Percentiles rank a stretch among this genome's conserved stretches.
Conservation (phyloP, 2,797 vertebrate genomes). For the Limnodromus scolopaceus region DNA sequence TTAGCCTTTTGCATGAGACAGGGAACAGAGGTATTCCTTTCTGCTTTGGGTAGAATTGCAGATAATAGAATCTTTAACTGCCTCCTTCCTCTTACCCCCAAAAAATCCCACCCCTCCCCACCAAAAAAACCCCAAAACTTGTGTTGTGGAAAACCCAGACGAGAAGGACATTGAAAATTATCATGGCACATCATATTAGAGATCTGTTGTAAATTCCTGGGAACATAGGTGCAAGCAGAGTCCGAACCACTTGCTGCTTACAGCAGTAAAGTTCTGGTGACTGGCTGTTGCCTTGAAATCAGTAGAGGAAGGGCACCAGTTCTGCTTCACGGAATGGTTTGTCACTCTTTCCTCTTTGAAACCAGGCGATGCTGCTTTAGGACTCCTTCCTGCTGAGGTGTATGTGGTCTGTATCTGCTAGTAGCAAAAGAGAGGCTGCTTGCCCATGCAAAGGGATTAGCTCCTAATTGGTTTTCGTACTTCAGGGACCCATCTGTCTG, state of each 20-base stretch:
- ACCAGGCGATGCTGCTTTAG: neutral
- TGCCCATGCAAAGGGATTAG: neutral
- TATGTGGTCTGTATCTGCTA: neutral
- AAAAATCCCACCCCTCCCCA: no score
- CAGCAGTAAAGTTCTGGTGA: neutral
- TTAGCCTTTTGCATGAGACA: neutral
- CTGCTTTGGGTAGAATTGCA: neutral
- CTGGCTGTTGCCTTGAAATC: neutral
- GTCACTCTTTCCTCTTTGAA: neutral
- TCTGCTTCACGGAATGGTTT: neutral
- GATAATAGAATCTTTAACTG: neutral
- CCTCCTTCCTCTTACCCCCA: neutral
- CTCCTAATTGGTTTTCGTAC: constrained; percentile 40
- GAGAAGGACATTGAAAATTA: neutral
- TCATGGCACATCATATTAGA: fast-evolving
- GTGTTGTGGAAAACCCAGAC: neutral
- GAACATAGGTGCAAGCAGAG: neutral
- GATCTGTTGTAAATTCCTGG: neutral
- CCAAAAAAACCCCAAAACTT: neutral
- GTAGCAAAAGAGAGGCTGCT: neutral
- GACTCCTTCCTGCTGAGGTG: neutral
- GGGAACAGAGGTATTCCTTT: neutral
- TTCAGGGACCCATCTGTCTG: constrained; percentile 43
- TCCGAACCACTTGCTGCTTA: neutral
- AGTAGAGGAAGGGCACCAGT: neutral